Conservation (phyloP, 2,113 vertebrate genomes). For the Tyto alba region DNA sequence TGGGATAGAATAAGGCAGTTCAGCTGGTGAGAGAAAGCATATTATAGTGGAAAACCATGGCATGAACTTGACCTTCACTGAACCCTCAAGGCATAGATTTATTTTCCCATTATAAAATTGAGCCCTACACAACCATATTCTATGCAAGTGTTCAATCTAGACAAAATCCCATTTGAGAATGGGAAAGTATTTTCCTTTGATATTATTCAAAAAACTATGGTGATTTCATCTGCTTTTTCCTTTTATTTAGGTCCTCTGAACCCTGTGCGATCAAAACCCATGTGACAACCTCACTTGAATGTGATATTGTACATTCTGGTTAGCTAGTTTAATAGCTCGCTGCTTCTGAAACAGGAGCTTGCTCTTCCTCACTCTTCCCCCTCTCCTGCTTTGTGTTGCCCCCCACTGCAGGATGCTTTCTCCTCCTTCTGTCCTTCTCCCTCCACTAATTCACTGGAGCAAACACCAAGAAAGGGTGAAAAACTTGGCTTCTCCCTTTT, state of each 20-base stretch:
- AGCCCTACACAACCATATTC: not conserved
- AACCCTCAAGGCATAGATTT: not conserved
- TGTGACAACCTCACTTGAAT: not conserved
- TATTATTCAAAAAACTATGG: not conserved
- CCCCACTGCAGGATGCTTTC: not conserved
- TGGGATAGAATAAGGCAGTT: not conserved
- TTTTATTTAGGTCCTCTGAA: not conserved
- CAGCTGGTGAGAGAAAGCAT: not conserved
- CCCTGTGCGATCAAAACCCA: not conserved
- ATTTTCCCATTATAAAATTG: not conserved
- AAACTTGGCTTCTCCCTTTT: not conserved
- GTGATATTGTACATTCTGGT: not conserved
- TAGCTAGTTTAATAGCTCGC: not conserved
- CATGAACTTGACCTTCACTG: not conserved
- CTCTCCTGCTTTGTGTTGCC: not conserved
- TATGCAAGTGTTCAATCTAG: not conserved
- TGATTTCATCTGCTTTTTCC: not conserved
- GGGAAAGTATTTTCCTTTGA: not conserved
- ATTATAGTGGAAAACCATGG: not conserved
- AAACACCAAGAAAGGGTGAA: not conserved
- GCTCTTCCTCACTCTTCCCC: not conserved
- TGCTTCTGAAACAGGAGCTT: not conserved
- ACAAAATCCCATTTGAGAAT: not conserved
- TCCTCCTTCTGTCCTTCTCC: not conserved
- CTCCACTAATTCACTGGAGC: not conserved